These are phyloP conservation scores for Drosophila yakuba DNA, from an alignment of 1,140 invertebrate genomes.

Conservation along the genomic window DNA sequence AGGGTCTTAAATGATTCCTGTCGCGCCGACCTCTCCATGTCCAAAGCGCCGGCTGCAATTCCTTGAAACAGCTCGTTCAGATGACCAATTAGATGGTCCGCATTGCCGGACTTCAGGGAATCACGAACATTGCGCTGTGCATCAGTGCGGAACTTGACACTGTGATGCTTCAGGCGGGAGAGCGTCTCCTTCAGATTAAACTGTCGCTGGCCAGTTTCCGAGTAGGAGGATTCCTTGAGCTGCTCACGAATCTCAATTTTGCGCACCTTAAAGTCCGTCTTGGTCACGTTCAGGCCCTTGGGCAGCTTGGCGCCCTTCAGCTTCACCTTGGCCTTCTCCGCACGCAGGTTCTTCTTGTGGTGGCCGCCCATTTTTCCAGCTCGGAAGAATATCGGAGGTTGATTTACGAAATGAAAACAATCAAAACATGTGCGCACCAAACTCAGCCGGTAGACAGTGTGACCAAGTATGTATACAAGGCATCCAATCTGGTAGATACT, in stretches of 20 bases:
- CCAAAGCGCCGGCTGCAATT: slow-evolving; percentile 89
- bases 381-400: background rate
- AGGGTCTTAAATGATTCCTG: slow-evolving; percentile 89
- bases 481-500: background rate
- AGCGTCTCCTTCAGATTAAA: slow-evolving; percentile 92
- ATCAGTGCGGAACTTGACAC: slow-evolving; percentile 88
- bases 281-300: slow-evolving; percentile 93
- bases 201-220: slow-evolving; percentile 87
- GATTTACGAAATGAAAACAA: background rate
- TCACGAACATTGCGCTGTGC: slow-evolving; percentile 90
- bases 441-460: background rate
- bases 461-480: background rate
- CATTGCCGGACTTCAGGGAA: slow-evolving; percentile 86
- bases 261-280: slow-evolving; percentile 94
- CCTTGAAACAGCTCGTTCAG: slow-evolving; percentile 89
- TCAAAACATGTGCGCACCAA: slow-evolving; percentile 5
- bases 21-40: slow-evolving; percentile 90
- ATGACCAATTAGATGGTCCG: slow-evolving; percentile 85
- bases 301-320: slow-evolving; percentile 90
- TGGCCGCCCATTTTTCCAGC: slow-evolving; percentile 82
- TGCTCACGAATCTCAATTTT: slow-evolving; percentile 93
- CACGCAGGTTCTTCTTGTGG: slow-evolving; percentile 89
- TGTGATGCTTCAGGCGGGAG: slow-evolving; percentile 91
- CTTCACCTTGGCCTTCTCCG: slow-evolving; percentile 92
- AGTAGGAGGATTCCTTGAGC: slow-evolving; percentile 87